Percentiles rank a stretch among this genome's conserved stretches.
Conservation (phyloP, 2,113 vertebrate species). For the Collichthys lucidus region DNA sequence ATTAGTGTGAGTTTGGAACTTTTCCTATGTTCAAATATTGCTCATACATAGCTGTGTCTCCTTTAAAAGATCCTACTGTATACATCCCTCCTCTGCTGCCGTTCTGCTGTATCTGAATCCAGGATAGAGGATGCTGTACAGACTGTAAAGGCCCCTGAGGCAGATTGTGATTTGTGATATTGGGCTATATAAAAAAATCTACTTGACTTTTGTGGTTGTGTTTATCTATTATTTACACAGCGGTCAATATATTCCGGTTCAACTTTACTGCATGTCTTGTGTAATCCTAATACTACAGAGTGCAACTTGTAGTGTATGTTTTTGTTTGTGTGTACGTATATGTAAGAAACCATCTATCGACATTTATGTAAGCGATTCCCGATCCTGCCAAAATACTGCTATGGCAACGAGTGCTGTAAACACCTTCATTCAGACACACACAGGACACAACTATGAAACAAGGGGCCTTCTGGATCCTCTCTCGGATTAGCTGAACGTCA, state of each 20-base stretch:
- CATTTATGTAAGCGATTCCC: conserved; percentile 41
- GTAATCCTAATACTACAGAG: neutral
- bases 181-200: neutral
- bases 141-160: neutral
- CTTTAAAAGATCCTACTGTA: too few species aligned
- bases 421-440: conserved; percentile 35
- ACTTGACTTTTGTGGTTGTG: neutral
- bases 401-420: conserved; percentile 61
- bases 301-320: neutral
- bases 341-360: conserved; percentile 29
- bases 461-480: conserved; percentile 72
- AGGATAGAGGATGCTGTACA: neutral
- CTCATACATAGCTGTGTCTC: too few species aligned
- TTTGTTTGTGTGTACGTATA: neutral
- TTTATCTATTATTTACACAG: neutral
- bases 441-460: conserved; percentile 35
- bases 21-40: too few species aligned
- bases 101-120: too few species aligned
- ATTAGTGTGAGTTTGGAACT: too few species aligned
- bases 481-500: conserved; percentile 51
- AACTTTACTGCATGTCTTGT: neutral
- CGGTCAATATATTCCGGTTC: neutral
- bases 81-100: too few species aligned
- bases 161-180: neutral
- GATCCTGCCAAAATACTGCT: conserved; percentile 48